Evolutionary conservation across 2,888 invertebrate genomes (phyloP).

Genomic region (Euzophera pinguis): DNA sequence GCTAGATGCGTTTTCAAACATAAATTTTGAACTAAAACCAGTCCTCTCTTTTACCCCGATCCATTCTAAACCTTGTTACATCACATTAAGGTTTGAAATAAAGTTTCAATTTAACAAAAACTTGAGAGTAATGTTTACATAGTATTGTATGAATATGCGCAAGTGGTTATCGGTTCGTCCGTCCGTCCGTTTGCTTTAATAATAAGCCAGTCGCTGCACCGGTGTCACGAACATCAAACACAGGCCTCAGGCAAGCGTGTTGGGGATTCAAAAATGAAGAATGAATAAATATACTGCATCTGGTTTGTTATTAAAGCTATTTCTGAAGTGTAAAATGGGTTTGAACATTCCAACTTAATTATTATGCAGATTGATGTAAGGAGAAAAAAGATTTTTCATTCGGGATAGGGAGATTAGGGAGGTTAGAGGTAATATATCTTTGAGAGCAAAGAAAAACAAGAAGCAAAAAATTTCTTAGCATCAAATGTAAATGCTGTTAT

Average conservation of each 20-base stretch:
- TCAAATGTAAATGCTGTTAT: too few relatives aligned
- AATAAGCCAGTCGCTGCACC: slow-evolving; percentile 64
- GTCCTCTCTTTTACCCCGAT: neutral
- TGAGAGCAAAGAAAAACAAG: too few relatives aligned
- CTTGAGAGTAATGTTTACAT: slow-evolving; percentile 56
- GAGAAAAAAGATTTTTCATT: neutral
- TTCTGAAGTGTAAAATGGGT: slow-evolving; percentile 6
- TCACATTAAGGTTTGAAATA: slow-evolving; percentile 1
- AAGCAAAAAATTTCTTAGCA: too few relatives aligned
- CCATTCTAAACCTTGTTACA: neutral
- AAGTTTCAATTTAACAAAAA: slow-evolving; percentile 12
- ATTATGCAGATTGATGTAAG: neutral
- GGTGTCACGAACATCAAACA: slow-evolving; percentile 75
- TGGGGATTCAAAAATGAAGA: slow-evolving; percentile 44
- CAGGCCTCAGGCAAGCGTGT: slow-evolving; percentile 42
- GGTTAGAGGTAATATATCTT: too few relatives aligned
- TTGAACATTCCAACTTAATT: neutral
- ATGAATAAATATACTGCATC: slow-evolving; percentile 39
- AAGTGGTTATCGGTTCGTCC: slow-evolving; percentile 68
- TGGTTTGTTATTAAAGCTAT: slow-evolving; percentile 16
- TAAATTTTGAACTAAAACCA: slow-evolving; percentile 6
- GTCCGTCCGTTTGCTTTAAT: slow-evolving; percentile 72
- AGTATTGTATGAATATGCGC: slow-evolving; percentile 70
- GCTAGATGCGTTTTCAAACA: slow-evolving; percentile 16
- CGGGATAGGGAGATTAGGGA: too few relatives aligned